Evolutionary conservation across 2,888 invertebrate species (phyloP), one percentile per base, ranked within the genome.

Genomic region (Oscheius onirici): DNA sequence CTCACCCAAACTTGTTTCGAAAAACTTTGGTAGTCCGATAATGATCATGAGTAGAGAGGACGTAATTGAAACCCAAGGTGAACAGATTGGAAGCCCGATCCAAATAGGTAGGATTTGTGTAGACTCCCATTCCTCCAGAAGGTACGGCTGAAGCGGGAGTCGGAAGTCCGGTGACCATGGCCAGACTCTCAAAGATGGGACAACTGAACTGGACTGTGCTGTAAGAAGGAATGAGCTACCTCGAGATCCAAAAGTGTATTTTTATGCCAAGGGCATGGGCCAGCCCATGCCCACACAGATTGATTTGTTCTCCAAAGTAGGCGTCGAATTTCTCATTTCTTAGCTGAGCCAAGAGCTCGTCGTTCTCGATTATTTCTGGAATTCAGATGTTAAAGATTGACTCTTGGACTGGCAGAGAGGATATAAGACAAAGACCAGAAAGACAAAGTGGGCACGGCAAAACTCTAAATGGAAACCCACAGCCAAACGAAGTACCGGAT

Each of bases 321-420:
- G 80, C 83, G 55, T 83, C 83, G 22, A 83, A 83, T 13, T 80
- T 79, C 51, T 78, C 77, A 0, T 58, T 69, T n/a, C 71, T 66
- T 51, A 82, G 65, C 60, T 79, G 51, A 2, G 74, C 65, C 22
- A 82, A 74, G 1, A 76, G 26, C 17, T 72, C 67, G 3, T 71
- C 71, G 17, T 72, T 71, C 20, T 76, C 69, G 2, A 75, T 71
- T 8, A 80, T 66, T 51, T 77, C 79, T 78, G 20, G 52, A 78
- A 72, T 15, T 8, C n/a, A 17, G 3, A n/a, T n/a, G n/a, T n/a
- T n/a, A n/a, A n/a, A n/a, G n/a, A n/a, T n/a, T n/a, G n/a, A n/a
- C n/a, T n/a, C n/a, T n/a, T n/a, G n/a, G 46, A 17, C 6, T 20
- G 11, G n/a, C 5, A 3, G 20, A 46, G 11, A 5, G 3, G 46